Evolutionary conservation across 2,797 vertebrate genomes (phyloP).

Genomic region (Dryobates pubescens): DNA sequence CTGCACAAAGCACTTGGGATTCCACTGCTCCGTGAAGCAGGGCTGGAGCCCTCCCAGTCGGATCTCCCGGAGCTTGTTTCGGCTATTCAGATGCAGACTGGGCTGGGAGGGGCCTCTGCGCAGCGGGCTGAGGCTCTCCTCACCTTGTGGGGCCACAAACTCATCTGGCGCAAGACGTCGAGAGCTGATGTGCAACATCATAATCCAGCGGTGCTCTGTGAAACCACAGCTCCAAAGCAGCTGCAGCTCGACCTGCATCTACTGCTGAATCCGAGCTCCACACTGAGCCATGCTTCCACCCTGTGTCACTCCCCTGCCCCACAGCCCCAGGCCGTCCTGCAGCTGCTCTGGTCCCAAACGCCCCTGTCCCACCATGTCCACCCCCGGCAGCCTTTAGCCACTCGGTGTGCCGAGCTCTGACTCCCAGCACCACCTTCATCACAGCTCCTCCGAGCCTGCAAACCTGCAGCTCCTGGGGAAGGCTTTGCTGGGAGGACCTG

Average conservation of each 20-base stretch:
- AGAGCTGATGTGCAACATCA: no score
- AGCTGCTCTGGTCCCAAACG: not conserved
- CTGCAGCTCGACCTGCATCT: not conserved
- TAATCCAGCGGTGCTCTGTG: not conserved
- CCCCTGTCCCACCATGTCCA: rapidly evolving
- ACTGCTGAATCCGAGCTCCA: rapidly evolving
- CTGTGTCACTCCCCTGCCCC: rapidly evolving
- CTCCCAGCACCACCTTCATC: not conserved
- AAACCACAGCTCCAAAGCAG: not conserved
- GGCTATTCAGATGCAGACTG: rapidly evolving
- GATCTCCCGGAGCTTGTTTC: rapidly evolving
- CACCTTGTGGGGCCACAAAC: not conserved
- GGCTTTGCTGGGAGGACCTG: not conserved
- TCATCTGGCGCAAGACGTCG: rapidly evolving
- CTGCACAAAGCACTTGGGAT: rapidly evolving
- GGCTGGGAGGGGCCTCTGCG: not conserved
- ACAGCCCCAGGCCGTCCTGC: not conserved
- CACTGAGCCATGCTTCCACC: rapidly evolving
- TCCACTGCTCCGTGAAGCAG: not conserved
- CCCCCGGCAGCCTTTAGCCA: rapidly evolving
- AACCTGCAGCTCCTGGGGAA: rapidly evolving
- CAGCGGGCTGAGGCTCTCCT: not conserved
- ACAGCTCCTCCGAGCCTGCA: rapidly evolving
- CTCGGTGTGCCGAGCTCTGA: rapidly evolving
- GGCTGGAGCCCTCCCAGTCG: rapidly evolving